Evolutionary conservation across 2,113 vertebrate genomes (phyloP).

Genomic region (Cyprinodon brontotheroides): DNA sequence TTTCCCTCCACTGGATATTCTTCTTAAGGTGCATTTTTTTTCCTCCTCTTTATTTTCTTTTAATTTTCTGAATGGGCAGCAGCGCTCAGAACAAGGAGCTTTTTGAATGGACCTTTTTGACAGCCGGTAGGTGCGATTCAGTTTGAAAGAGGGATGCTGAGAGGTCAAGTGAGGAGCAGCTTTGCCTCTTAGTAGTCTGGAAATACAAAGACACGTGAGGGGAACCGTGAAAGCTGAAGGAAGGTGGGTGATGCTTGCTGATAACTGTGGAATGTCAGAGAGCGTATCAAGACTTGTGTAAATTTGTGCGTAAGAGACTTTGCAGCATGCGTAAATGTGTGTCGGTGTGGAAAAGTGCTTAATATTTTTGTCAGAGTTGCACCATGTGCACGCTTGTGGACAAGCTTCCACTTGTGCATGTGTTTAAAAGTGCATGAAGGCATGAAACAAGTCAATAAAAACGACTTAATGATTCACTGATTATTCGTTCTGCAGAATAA

Average conservation of each 20-base stretch:
- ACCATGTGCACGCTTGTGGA: constrained; percentile 18
- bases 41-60: constrained; percentile 15
- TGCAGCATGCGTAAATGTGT: constrained; percentile 18
- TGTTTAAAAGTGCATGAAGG: constrained; percentile 38
- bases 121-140: constrained; percentile 56
- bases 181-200: constrained; percentile 68
- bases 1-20: constrained; percentile 68
- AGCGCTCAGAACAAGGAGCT: constrained; percentile 54
- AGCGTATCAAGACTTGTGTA: constrained; percentile 69
- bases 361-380: constrained; percentile 34
- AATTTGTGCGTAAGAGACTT: constrained; percentile 56
- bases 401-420: constrained; percentile 53
- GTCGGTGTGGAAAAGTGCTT: constrained; percentile 7
- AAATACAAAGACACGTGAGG: constrained; percentile 70
- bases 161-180: constrained; percentile 71
- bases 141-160: constrained; percentile 70
- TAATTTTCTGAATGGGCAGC: constrained; percentile 75
- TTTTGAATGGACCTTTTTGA: constrained; percentile 73
- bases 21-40: constrained; percentile 36
- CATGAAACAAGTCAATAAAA: constrained; percentile 59
- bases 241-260: constrained; percentile 66
- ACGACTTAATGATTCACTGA: constrained; percentile 58
- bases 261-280: constrained; percentile 57
- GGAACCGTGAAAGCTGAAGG: constrained; percentile 59
- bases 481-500: constrained; percentile 61